A percentile compares a stretch with the other conserved stretches of the same genome.
Evolutionary conservation across 1,140 invertebrate genomes (phyloP).

Genomic region (Sinella curviseta): DNA sequence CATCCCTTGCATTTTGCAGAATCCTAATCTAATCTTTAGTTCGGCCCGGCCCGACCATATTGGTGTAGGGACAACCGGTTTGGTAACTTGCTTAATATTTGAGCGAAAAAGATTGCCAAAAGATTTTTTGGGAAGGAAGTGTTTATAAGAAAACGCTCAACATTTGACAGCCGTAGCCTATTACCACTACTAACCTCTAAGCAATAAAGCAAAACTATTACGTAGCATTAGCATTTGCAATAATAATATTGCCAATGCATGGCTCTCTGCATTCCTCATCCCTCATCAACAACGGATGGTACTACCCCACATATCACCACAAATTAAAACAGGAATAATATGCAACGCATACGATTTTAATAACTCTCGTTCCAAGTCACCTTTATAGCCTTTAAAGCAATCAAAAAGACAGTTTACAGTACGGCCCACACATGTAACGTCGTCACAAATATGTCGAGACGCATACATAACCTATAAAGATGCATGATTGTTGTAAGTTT

Average conservation of each 20-base stretch:
- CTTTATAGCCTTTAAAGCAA: not conserved
- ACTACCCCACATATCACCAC: too few relatives aligned
- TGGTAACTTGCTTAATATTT: not conserved
- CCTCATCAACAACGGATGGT: too few relatives aligned
- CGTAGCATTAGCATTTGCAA: too few relatives aligned
- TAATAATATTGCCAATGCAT: too few relatives aligned
- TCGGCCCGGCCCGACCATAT: not conserved
- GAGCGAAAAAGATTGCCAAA: not conserved
- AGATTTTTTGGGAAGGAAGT: constrained; percentile 5
- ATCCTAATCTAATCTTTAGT: not conserved
- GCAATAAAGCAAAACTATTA: too few relatives aligned
- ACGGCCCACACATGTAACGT: not conserved
- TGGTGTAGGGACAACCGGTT: constrained; percentile 6
- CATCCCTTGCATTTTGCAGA: not conserved
- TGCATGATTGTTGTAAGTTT: not conserved
- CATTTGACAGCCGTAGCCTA: not conserved
- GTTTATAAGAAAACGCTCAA: not conserved
- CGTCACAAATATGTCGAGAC: not conserved
- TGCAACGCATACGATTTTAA: not conserved
- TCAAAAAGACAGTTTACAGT: not conserved
- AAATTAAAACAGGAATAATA: not conserved
- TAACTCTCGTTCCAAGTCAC: not conserved
- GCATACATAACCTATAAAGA: not conserved
- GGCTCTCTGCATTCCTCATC: too few relatives aligned
- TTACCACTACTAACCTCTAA: not conserved